Evolutionary conservation across 2,888 invertebrate species (phyloP).

Genomic region (Magallana nippona): DNA sequence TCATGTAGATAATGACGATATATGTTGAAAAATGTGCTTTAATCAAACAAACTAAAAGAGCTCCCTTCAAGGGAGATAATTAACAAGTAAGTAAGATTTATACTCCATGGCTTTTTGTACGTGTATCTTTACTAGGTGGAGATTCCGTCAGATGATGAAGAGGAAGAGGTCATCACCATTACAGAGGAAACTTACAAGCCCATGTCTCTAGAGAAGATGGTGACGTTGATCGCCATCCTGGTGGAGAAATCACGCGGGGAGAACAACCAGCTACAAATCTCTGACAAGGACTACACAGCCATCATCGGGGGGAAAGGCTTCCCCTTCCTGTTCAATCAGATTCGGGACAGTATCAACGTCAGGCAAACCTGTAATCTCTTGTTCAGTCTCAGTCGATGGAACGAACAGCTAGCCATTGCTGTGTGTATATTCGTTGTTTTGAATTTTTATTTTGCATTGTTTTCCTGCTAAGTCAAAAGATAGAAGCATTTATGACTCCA

Average conservation of each 20-base stretch:
- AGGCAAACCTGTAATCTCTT: conserved; percentile 94
- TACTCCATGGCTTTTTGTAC: too few relatives aligned
- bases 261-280: conserved; percentile 86
- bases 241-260: conserved; percentile 92
- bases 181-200: conserved; percentile 89
- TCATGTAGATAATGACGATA: too few relatives aligned
- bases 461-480: too few relatives aligned
- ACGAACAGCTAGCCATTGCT: conserved; percentile 92
- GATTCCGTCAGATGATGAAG: conserved; percentile 86
- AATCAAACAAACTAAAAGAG: too few relatives aligned
- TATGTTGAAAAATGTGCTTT: too few relatives aligned
- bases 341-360: conserved; percentile 94
- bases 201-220: conserved; percentile 96
- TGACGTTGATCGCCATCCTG: conserved; percentile 91
- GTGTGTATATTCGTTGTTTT: conserved; percentile 69
- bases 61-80: too few relatives aligned
- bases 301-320: conserved; percentile 93
- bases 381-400: conserved; percentile 94
- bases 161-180: conserved; percentile 85
- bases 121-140: too few relatives aligned
- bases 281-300: conserved; percentile 89
- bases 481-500: too few relatives aligned
- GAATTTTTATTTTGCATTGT: too few relatives aligned
- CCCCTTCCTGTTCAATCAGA: conserved; percentile 96
- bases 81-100: too few relatives aligned